phyloP scores from a whole-genome alignment of 2,888 invertebrate species.

The Pristionchus japonicus region DNA sequence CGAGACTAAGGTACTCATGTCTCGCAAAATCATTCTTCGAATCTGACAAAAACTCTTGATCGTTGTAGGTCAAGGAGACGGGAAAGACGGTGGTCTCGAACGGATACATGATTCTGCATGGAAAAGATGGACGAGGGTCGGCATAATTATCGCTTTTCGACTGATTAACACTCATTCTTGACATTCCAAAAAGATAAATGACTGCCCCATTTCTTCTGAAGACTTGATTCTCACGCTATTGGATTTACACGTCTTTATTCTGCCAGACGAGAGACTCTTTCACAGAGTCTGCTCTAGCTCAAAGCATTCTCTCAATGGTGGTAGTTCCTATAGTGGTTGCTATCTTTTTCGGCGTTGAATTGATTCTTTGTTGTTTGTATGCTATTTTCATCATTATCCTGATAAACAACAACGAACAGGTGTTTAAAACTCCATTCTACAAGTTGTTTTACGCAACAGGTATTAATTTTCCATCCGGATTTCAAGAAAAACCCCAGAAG shows the following conservation, averaged over 20 bases:
- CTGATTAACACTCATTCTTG: no score
- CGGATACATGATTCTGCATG: constrained; percentile 77
- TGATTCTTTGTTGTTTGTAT: not conserved
- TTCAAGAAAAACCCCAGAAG: not conserved
- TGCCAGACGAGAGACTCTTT: no score
- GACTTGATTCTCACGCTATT: no score
- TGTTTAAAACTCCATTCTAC: not conserved
- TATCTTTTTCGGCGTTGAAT: not conserved
- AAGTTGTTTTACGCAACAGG: not conserved
- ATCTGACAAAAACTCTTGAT: no score
- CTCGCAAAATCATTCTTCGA: not conserved
- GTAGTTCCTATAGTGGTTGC: not conserved
- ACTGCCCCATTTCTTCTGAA: no score
- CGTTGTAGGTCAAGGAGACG: constrained; percentile 82
- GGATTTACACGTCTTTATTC: no score
- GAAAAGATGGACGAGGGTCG: no score
- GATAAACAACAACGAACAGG: not conserved
- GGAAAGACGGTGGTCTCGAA: constrained; percentile 85
- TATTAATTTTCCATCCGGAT: no score
- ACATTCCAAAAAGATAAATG: no score
- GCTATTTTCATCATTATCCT: not conserved
- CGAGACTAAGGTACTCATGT: constrained; percentile 82
- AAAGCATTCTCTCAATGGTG: not conserved
- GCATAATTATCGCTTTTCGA: no score
- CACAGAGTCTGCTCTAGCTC: no score